These are phyloP conservation scores for Micronycteris hirsuta DNA, from an alignment of 2,113 vertebrate genomes.

Conservation along the genomic window DNA sequence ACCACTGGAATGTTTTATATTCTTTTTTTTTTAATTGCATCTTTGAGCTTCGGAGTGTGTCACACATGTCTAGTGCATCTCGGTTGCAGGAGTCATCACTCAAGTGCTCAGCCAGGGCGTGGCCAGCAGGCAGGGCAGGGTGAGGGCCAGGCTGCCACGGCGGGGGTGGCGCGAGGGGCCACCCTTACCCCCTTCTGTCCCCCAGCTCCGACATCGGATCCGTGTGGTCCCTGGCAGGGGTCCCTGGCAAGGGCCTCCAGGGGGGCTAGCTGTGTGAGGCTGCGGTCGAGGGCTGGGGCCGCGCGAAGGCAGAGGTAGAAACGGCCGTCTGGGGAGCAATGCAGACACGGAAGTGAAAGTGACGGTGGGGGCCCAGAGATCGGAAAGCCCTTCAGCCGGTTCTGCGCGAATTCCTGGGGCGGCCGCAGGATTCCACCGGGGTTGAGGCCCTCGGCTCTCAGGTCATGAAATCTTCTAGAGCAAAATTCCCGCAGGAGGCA, in stretches of 20 bases:
- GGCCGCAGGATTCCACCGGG: neutral
- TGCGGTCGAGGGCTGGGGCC: neutral
- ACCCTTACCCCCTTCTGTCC: accelerated
- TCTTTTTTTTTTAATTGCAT: neutral
- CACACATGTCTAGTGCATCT: accelerated
- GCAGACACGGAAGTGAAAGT: accelerated
- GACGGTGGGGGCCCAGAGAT: accelerated
- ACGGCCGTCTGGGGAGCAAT: neutral
- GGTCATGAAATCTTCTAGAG: neutral
- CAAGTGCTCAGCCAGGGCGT: accelerated
- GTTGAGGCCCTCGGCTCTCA: neutral
- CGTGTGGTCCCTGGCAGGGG: neutral
- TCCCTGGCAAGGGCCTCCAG: neutral
- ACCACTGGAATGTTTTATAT: neutral
- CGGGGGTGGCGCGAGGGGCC: accelerated
- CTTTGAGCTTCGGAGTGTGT: accelerated
- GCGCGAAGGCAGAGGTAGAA: accelerated
- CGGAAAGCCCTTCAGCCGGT: neutral
- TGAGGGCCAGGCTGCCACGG: accelerated
- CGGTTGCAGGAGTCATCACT: accelerated
- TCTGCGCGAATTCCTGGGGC: neutral
- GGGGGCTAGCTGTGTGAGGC: accelerated
- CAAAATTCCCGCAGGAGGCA: neutral
- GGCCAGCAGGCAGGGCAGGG: accelerated
- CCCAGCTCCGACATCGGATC: neutral